Conservation (phyloP, 2,797 vertebrate genomes). For the Onychomys arenicola region DNA sequence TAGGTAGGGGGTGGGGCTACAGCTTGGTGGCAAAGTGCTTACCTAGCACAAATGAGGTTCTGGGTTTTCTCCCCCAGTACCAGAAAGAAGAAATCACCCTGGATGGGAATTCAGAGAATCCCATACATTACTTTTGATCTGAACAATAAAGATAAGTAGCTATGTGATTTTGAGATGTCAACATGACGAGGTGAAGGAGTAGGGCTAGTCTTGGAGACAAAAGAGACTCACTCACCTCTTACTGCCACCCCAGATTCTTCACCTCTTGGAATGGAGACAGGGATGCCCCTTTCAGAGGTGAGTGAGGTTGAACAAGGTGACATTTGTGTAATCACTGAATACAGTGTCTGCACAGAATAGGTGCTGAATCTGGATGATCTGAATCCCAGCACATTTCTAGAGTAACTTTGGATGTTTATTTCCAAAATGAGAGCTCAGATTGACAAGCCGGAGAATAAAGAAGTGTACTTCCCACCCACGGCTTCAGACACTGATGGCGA, state of each 20-base stretch:
- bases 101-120: background rate
- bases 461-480: background rate
- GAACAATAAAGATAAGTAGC: slow-evolving; percentile 10
- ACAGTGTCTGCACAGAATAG: background rate
- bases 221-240: background rate
- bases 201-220: background rate
- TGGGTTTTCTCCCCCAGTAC: background rate
- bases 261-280: background rate
- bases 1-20: background rate
- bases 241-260: background rate
- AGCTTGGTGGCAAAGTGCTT: background rate
- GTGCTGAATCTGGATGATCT: background rate
- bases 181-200: background rate
- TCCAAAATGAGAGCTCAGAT: slow-evolving; percentile 54
- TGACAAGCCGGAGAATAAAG: slow-evolving; percentile 50
- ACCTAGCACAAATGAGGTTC: background rate
- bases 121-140: background rate
- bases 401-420: slow-evolving; percentile 52
- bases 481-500: background rate
- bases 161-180: background rate
- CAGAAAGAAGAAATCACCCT: background rate
- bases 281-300: background rate
- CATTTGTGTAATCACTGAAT: background rate
- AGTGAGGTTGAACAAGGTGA: background rate
- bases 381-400: slow-evolving; percentile 45